Evolutionary conservation across 2,888 invertebrate genomes (phyloP).

Genomic region (Antitype chi): DNA sequence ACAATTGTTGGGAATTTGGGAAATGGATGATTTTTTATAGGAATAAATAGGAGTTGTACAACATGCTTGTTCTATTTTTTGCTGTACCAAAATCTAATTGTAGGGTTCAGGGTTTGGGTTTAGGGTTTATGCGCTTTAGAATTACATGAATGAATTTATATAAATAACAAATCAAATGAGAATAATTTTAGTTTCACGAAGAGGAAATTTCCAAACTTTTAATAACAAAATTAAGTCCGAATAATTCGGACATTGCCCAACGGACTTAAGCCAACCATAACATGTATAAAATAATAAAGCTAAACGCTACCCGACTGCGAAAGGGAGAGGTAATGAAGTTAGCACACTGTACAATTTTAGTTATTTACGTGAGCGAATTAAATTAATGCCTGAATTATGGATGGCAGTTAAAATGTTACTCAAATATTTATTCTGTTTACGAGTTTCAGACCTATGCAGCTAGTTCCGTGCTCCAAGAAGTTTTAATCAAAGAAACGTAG

Average conservation of each 20-base stretch:
- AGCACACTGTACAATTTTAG: slow-evolving; percentile 53
- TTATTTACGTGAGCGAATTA: slow-evolving; percentile 62
- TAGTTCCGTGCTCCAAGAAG: slow-evolving; percentile 14
- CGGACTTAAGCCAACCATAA: slow-evolving; percentile 2
- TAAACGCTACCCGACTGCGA: slow-evolving; percentile 25
- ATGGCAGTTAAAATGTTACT: slow-evolving; percentile 64
- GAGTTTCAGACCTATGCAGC: slow-evolving; percentile 29
- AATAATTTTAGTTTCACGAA: neutral
- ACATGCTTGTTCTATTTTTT: neutral
- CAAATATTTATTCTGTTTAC: slow-evolving; percentile 64
- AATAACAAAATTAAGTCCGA: slow-evolving; percentile 1
- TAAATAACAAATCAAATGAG: neutral
- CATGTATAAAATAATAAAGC: slow-evolving; percentile 29
- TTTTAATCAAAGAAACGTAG: slow-evolving; percentile 27
- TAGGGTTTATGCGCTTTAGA: neutral
- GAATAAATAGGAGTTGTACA: neutral
- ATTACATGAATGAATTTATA: neutral
- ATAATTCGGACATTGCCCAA: slow-evolving; percentile 13
- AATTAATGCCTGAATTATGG: slow-evolving; percentile 64
- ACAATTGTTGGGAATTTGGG: neutral
- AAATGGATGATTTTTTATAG: neutral
- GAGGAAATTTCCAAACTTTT: neutral
- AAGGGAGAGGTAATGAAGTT: slow-evolving; percentile 54
- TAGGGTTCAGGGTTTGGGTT: too few relatives aligned
- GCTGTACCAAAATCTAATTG: neutral